Conservation (phyloP, 2,888 invertebrate genomes). For the Eumerus sabulonum region DNA sequence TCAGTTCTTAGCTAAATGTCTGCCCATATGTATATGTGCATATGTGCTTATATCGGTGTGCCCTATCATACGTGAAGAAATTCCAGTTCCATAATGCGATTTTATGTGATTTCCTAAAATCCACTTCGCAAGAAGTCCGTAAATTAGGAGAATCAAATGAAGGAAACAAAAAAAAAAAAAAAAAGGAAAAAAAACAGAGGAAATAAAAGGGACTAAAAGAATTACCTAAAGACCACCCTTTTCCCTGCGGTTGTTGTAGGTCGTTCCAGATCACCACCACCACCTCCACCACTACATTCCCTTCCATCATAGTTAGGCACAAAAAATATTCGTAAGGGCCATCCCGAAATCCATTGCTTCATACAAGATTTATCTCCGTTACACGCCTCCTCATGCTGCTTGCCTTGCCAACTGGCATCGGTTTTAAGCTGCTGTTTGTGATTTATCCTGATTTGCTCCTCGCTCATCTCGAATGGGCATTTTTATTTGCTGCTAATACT, state of each 20-base stretch:
- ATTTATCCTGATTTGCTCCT: constrained; percentile 66
- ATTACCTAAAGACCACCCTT: constrained; percentile 27
- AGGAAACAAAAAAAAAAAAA: constrained; percentile 8
- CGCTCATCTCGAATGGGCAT: constrained; percentile 63
- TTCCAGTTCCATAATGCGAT: constrained; percentile 39
- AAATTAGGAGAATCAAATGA: constrained; percentile 26
- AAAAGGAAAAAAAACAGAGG: too few species aligned
- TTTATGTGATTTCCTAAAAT: constrained; percentile 45
- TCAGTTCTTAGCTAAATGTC: not conserved
- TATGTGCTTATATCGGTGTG: too few species aligned
- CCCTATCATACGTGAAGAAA: constrained; percentile 24
- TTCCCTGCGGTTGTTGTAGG: not conserved
- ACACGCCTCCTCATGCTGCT: not conserved
- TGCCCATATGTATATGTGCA: not conserved
- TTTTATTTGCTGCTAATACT: constrained; percentile 69
- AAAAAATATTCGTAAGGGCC: constrained; percentile 18
- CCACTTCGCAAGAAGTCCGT: constrained; percentile 43
- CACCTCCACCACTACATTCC: too few species aligned
- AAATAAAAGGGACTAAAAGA: too few species aligned
- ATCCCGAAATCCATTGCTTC: constrained; percentile 37
- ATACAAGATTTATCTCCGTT: constrained; percentile 43
- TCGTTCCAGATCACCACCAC: constrained; percentile 16
- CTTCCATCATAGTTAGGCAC: constrained; percentile 32
- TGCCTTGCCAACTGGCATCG: constrained; percentile 15
- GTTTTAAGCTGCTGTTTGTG: constrained; percentile 58